Evolutionary conservation across 92 coral and sea anemone genomes (phyloP), one percentile per base, ranked within the genome.

Genomic region (Ricordea florida): DNA sequence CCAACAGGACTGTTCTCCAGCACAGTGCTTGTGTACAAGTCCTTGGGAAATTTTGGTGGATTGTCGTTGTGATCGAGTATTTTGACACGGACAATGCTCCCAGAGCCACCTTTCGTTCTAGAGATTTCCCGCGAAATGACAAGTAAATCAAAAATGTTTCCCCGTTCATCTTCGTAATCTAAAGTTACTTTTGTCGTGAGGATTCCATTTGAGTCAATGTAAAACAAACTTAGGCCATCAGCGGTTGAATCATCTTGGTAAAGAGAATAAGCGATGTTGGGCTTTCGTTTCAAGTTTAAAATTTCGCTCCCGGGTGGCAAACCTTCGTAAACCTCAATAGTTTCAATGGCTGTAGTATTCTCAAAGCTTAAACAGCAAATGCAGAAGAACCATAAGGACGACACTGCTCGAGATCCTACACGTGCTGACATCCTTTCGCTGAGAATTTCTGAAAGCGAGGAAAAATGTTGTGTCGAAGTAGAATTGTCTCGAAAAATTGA

Each of bases 81-180:
- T 24, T 70, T 76, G 50, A 96, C 80, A 29, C 74, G 81, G 24
- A 96, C 82, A 15, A 83, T 76, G 25, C 87, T 71, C 7, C 89
- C 97, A 44, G 30, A 62, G 15, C 92, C 94, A 22, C 87, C 89
- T 55, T 86, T 84, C 20, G 66, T 57, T 65, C 51, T 66, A 23
- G 72, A 63, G 41, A 79, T 70, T 74, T 91, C 88, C 41, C 93
- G 87, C 58, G 88, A 72, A 3, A 96, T 78, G 30, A 92, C 87
- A 37, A 93, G 85, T 48, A 96, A 77, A 56, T 81, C 89, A 79
- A 91, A 96, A 9, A 68, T 77, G 69, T 71, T 89, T 18, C 96
- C 96, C 40, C 97, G 83, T 27, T 58, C 73, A 46, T 96, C 97
- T 71, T 96, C 99, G 52, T 80, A 77, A 60, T 96, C 99, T 42